phyloP scores from a whole-genome alignment of 2,113 vertebrate species.

The Chaetodon trifascialis region DNA sequence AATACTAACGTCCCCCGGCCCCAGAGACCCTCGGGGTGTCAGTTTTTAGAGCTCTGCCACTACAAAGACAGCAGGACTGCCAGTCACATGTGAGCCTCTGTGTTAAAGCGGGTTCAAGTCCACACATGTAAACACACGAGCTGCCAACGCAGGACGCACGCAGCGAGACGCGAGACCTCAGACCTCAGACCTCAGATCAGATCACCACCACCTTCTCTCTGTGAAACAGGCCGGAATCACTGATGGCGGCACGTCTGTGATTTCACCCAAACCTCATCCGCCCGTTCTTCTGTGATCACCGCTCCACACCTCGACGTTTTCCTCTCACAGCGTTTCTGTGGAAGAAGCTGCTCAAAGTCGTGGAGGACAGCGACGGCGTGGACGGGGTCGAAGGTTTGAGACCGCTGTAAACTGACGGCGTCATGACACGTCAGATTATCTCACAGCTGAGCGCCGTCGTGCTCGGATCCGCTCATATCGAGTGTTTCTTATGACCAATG shows the following conservation, averaged over 20 bases:
- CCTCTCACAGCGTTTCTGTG: too few relatives aligned
- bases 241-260: background rate
- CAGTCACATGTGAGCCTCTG: conserved; percentile 42
- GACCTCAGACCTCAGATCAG: background rate
- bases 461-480: too few relatives aligned
- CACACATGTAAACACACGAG: conserved; percentile 42
- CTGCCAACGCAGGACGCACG: conserved; percentile 17
- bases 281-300: too few relatives aligned
- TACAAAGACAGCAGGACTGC: conserved; percentile 69
- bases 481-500: too few relatives aligned
- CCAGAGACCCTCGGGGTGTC: conserved; percentile 56
- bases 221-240: background rate
- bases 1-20: conserved; percentile 40
- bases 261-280: too few relatives aligned
- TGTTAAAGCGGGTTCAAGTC: conserved; percentile 53
- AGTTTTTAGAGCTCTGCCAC: conserved; percentile 68
- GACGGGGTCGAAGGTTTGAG: too few relatives aligned
- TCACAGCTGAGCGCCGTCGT: too few relatives aligned
- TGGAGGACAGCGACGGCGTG: too few relatives aligned
- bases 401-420: too few relatives aligned
- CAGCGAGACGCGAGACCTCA: background rate
- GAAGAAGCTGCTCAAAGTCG: too few relatives aligned
- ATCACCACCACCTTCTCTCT: background rate
- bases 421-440: too few relatives aligned
- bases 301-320: too few relatives aligned